Evolutionary conservation across 2,113 vertebrate species (phyloP).

Genomic region (Xyrauchen texanus): DNA sequence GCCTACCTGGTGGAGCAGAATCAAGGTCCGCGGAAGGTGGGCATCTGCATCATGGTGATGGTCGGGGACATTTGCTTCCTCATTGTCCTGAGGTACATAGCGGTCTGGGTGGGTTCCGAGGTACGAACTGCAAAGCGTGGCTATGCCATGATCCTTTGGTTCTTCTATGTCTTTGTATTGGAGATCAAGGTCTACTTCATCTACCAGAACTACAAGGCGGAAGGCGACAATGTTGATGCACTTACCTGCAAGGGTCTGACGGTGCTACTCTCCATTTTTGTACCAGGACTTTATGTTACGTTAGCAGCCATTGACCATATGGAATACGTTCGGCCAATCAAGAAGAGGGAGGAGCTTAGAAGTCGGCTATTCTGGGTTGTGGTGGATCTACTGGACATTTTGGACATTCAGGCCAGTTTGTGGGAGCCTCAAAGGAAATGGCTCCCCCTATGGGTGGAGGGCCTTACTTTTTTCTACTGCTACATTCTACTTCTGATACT

Average conservation of each 20-base stretch:
- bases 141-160: constrained; percentile 64
- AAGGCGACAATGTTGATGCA: constrained; percentile 38
- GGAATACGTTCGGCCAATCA: constrained; percentile 58
- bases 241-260: constrained; percentile 57
- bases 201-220: constrained; percentile 64
- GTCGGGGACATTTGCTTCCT: constrained; percentile 61
- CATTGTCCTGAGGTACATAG: constrained; percentile 57
- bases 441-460: constrained; percentile 60
- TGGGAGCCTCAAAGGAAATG: constrained; percentile 61
- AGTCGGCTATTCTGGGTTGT: constrained; percentile 62
- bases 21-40: constrained; percentile 56
- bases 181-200: constrained; percentile 66
- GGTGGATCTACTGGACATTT: constrained; percentile 60
- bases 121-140: constrained; percentile 57
- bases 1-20: constrained; percentile 61
- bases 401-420: constrained; percentile 61
- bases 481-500: constrained; percentile 60
- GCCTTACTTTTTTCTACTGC: constrained; percentile 63
- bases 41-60: constrained; percentile 60
- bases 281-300: constrained; percentile 54
- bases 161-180: constrained; percentile 62
- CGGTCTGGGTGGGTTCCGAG: constrained; percentile 60
- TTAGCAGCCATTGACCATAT: constrained; percentile 61
- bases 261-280: constrained; percentile 54
- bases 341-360: constrained; percentile 59